Evolutionary conservation across 1,140 invertebrate species (phyloP), one percentile per base, ranked within the genome.

Genomic region (Zophobas atratus): DNA sequence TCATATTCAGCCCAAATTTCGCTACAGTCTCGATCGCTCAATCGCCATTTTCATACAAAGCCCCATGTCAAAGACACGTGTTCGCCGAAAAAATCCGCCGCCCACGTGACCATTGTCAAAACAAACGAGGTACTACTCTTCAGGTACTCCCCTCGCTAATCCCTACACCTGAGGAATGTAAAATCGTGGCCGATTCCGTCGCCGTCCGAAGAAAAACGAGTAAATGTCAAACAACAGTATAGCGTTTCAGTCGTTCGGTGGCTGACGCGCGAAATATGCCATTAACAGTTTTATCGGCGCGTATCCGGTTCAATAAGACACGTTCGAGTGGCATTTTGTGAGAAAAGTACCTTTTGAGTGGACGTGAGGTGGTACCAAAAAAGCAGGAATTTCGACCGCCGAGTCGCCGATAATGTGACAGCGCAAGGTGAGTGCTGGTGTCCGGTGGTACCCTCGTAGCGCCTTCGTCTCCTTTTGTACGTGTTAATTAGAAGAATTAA

Each of bases 201-300:
- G 60, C 43, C 43, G 38, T 6, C 70, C 71, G 71, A 73, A 73
- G 71, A 73, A 36, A 73, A 73, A 73, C 71, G 71, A 73, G 71
- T 73, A 73, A 73, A 73, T 73, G 71, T 73, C 71, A 73, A 56
- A 73, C 71, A 73, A 73, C 71, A 73, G 71, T 73, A 73, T 73
- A 53, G 46, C 71, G 56, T 56, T 73, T 73, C 71, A 73, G 71
- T 73, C 49, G 71, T 73, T 67, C 36, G 33, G 60, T 67, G 60
- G 60, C 20, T 33, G 60, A 67, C 60, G 60, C 60, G 60, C 60
- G 60, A 67, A 67, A 67, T 67, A 67, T 67, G 60, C 60, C 39
- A 67, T 67, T 67, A 67, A 67, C 60, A 43, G 60, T 67, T 67
- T 67, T 67, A 67, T 67, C 33, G 60, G 39, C n/a, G 60, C 43